A percentile compares a stretch with the other conserved stretches of the same genome.
Evolutionary conservation across 2,113 vertebrate genomes (phyloP).

Genomic region (Mixornis gularis): DNA sequence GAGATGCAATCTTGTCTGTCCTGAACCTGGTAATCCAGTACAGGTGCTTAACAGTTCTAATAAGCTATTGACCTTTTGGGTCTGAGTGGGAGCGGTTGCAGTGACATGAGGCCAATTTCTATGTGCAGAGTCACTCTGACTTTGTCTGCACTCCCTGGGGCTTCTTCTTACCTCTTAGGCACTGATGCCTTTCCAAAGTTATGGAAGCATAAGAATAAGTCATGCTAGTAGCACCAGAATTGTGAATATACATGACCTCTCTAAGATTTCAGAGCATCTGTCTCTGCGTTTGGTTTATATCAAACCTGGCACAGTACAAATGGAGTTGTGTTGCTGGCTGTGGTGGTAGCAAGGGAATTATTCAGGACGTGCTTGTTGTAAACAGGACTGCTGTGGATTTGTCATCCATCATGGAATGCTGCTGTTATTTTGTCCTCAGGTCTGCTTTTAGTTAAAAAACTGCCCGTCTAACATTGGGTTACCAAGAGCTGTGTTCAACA

Average conservation of each 20-base stretch:
- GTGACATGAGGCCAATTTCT: neutral
- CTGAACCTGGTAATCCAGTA: neutral
- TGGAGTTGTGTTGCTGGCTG: neutral
- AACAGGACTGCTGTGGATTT: neutral
- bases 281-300: neutral
- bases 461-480: neutral
- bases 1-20: neutral
- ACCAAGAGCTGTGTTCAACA: neutral
- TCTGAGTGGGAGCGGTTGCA: neutral
- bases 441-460: neutral
- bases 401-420: neutral
- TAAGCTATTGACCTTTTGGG: conserved; percentile 5
- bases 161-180: neutral
- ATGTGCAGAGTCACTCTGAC: neutral
- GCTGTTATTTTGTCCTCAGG: neutral
- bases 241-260: neutral
- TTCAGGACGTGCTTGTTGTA: neutral
- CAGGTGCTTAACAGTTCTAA: neutral
- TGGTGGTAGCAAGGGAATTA: neutral
- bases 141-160: neutral
- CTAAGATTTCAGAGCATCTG: neutral
- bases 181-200: neutral
- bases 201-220: neutral
- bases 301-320: neutral
- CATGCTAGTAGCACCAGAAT: neutral